Conservation (phyloP, 1,140 invertebrate genomes). For the Augochlora pura region DNA sequence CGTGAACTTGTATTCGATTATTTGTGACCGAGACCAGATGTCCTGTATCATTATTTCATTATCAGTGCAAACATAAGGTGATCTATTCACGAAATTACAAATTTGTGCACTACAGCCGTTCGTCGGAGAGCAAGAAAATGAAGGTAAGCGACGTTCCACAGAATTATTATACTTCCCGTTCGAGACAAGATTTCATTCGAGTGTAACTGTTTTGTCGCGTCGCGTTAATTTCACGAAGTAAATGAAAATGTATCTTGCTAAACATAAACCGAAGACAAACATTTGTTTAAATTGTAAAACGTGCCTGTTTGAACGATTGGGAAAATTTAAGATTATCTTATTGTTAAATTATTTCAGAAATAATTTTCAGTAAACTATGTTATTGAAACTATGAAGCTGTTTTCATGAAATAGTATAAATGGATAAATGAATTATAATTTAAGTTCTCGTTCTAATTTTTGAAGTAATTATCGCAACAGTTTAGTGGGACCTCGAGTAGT, state of each 20-base stretch:
- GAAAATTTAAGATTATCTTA: no score
- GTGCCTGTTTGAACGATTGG: neutral
- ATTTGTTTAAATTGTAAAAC: no score
- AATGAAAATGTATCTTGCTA: no score
- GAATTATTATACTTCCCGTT: neutral
- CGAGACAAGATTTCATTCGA: neutral
- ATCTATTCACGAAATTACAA: neutral
- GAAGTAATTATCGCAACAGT: no score
- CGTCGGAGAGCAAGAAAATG: conserved; percentile 8
- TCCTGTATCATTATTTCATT: neutral
- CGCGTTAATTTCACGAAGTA: no score
- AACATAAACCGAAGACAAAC: no score
- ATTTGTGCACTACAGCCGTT: conserved; percentile 3
- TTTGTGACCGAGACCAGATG: conserved; percentile 22
- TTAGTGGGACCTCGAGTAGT: no score
- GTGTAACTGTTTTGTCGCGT: neutral
- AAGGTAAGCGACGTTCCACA: conserved; percentile 25
- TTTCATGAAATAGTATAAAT: no score
- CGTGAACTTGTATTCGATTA: conserved; percentile 24
- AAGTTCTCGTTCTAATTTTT: no score
- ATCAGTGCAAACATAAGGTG: conserved; percentile 7
- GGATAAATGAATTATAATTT: no score
- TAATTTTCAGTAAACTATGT: neutral
- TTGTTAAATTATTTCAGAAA: neutral
- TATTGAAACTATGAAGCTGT: no score